Conservation (phyloP, 2,888 invertebrate species). For the Cryptocheilus praepositus region DNA sequence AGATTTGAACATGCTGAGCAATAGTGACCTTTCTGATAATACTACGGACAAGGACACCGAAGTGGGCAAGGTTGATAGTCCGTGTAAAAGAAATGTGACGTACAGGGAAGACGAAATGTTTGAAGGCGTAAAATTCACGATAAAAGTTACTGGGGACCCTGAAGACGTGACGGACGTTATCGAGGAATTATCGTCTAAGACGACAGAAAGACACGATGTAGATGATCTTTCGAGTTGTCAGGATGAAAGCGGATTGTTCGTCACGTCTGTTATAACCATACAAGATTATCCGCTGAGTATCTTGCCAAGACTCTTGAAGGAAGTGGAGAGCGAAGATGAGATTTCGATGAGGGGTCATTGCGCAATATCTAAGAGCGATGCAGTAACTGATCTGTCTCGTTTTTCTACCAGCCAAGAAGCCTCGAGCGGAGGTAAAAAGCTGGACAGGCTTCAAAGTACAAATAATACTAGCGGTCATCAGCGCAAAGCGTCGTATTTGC, state of each 20-base stretch:
- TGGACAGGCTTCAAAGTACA: neutral
- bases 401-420: slow-evolving; percentile 3
- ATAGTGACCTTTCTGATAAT: slow-evolving; percentile 36
- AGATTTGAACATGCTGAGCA: slow-evolving; percentile 33
- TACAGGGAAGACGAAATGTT: slow-evolving; percentile 6
- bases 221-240: slow-evolving; percentile 22
- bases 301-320: slow-evolving; percentile 1
- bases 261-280: slow-evolving; percentile 61
- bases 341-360: slow-evolving; percentile 21
- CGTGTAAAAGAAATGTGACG: slow-evolving; percentile 6
- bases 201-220: slow-evolving; percentile 20
- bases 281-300: slow-evolving; percentile 27
- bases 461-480: neutral
- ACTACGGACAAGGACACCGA: slow-evolving; percentile 19
- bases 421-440: neutral
- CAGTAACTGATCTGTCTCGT: neutral
- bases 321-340: slow-evolving; percentile 9
- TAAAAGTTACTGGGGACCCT: slow-evolving; percentile 63
- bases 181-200: slow-evolving; percentile 50
- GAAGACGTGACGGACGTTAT: slow-evolving; percentile 66
- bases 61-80: slow-evolving; percentile 20
- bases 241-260: slow-evolving; percentile 34
- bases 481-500: no score
- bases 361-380: no score
- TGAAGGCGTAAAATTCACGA: slow-evolving; percentile 49